Conservation (phyloP, 1,140 invertebrate species). For the Lethrus apterus region DNA sequence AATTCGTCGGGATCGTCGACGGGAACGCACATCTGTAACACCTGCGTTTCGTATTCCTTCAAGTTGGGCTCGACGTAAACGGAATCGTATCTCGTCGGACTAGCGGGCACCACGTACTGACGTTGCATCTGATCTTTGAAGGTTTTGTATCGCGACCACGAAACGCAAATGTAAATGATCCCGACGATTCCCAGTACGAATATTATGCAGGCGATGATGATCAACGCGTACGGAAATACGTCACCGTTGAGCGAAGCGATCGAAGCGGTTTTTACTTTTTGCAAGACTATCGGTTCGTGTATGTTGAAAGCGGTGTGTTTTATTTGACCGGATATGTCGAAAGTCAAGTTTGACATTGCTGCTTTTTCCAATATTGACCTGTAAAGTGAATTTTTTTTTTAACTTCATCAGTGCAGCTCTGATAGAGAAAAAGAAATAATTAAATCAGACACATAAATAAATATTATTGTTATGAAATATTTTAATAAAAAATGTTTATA, state of each 20-base stretch:
- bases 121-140: constrained; percentile 69
- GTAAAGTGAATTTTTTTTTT: constrained; percentile 21
- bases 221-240: constrained; percentile 78
- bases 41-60: constrained; percentile 82
- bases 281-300: constrained; percentile 52
- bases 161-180: constrained; percentile 85
- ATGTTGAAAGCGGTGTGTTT: constrained; percentile 60
- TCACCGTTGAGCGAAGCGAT: constrained; percentile 59
- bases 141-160: constrained; percentile 81
- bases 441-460: too few species aligned
- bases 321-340: constrained; percentile 55
- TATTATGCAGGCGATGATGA: constrained; percentile 79
- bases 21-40: constrained; percentile 81
- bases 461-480: too few species aligned
- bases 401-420: not conserved
- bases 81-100: constrained; percentile 62
- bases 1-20: constrained; percentile 68
- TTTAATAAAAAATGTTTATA: too few species aligned
- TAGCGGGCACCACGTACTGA: constrained; percentile 58
- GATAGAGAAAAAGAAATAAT: not conserved
- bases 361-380: constrained; percentile 49
- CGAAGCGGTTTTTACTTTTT: constrained; percentile 46
- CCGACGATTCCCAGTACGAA: constrained; percentile 76
- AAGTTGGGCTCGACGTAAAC: constrained; percentile 69
- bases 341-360: constrained; percentile 56